These are phyloP conservation scores for Drosophila borborema DNA, from an alignment of 2,888 invertebrate genomes.

Conservation along the genomic window DNA sequence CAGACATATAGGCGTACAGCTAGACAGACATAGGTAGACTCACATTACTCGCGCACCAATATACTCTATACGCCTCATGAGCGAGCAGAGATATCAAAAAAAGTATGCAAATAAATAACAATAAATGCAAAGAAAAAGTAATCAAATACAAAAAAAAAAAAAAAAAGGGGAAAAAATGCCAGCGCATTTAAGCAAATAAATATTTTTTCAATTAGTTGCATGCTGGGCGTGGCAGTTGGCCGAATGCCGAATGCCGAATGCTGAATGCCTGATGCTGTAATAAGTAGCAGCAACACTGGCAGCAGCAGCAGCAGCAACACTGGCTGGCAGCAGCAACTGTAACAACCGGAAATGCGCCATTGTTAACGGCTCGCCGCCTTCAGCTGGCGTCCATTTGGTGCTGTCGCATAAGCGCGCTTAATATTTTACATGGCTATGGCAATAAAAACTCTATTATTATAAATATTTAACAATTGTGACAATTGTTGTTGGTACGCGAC, in stretches of 20 bases:
- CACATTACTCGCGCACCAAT: not conserved
- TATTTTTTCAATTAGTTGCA: constrained; percentile 66
- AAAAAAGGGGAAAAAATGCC: constrained; percentile 8
- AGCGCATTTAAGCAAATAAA: constrained; percentile 68
- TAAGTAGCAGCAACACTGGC: constrained; percentile 25
- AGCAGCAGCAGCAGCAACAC: not conserved
- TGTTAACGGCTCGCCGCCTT: constrained; percentile 56
- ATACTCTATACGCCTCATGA: not conserved
- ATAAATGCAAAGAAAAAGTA: constrained; percentile 13
- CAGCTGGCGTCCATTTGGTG: constrained; percentile 28
- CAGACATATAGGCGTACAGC: not conserved
- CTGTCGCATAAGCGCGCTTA: constrained; percentile 68
- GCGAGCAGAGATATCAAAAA: not conserved
- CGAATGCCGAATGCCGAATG: not conserved
- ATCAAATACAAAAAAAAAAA: constrained; percentile 8
- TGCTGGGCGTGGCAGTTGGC: constrained; percentile 32
- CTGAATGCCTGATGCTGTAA: constrained; percentile 25
- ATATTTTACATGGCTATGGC: constrained; percentile 72
- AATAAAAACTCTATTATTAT: constrained; percentile 77
- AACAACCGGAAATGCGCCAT: constrained; percentile 60
- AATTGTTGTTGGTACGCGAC: constrained; percentile 72
- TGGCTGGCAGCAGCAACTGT: constrained; percentile 10
- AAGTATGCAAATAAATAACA: constrained; percentile 16
- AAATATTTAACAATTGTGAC: constrained; percentile 81
- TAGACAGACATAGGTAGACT: not conserved